Evolutionary conservation across 2,888 invertebrate species (phyloP).

Genomic region (Nebria salina): DNA sequence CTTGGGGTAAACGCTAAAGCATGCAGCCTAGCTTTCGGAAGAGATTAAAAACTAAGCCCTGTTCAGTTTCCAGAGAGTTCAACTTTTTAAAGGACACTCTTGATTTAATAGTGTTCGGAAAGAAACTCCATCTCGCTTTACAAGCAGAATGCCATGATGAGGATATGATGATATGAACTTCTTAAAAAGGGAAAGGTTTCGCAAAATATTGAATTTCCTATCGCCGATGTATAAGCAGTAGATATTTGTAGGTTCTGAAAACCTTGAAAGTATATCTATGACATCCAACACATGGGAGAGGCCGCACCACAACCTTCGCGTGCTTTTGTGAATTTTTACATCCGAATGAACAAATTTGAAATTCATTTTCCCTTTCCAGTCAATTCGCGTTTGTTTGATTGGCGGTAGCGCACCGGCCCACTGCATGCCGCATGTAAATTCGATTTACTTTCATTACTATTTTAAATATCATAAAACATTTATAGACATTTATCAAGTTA

Average conservation of each 20-base stretch:
- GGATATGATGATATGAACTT: not conserved
- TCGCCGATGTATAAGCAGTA: too few species aligned
- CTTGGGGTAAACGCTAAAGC: conserved; percentile 34
- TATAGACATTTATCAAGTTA: not conserved
- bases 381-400: conserved; percentile 21
- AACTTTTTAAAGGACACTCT: conserved; percentile 34
- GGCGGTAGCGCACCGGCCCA: conserved; percentile 19
- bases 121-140: not conserved
- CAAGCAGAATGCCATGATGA: not conserved
- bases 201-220: too few species aligned
- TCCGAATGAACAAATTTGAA: conserved; percentile 29
- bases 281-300: not conserved
- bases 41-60: conserved; percentile 42
- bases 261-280: not conserved
- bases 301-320: not conserved
- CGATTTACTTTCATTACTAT: conserved; percentile 22
- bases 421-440: conserved; percentile 20
- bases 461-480: conserved; percentile 29
- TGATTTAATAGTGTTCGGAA: conserved; percentile 41
- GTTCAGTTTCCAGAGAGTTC: conserved; percentile 26
- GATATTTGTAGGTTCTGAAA: not conserved
- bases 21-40: conserved; percentile 41
- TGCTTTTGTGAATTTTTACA: conserved; percentile 14
- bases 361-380: conserved; percentile 31
- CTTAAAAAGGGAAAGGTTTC: not conserved